Evolutionary conservation across 2,888 invertebrate genomes (phyloP).

Genomic region (Sarcophaga variegata): DNA sequence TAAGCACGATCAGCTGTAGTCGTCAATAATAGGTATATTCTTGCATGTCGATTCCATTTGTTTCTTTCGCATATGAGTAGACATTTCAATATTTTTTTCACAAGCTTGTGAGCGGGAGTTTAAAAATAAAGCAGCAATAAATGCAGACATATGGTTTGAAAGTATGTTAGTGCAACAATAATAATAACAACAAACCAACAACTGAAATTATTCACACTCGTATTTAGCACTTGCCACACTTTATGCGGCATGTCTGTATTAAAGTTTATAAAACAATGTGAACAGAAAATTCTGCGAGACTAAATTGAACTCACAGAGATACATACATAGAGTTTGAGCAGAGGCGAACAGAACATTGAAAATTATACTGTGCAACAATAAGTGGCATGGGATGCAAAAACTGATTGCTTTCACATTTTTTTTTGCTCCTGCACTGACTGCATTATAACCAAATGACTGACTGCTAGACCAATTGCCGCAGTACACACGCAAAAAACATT

Average conservation of each 20-base stretch:
- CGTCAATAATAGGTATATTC: too few species aligned
- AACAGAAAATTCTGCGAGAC: background rate
- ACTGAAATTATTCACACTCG: conserved; percentile 5
- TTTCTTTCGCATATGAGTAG: background rate
- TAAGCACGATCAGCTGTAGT: too few species aligned
- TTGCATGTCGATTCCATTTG: too few species aligned
- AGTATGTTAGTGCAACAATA: background rate
- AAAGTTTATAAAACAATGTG: background rate
- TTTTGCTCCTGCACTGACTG: too few species aligned
- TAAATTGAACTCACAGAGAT: background rate
- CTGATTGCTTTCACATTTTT: conserved; percentile 32
- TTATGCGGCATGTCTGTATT: too few species aligned
- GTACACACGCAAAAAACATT: too few species aligned
- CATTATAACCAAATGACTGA: too few species aligned
- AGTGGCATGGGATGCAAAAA: background rate
- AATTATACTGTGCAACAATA: background rate
- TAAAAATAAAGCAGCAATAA: background rate
- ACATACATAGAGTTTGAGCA: too few species aligned
- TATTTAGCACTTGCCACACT: conserved; percentile 22
- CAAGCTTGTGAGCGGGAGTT: background rate
- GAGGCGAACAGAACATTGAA: background rate
- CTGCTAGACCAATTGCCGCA: too few species aligned
- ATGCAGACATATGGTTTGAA: background rate
- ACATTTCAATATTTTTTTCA: conserved; percentile 21
- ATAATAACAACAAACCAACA: background rate